Evolutionary conservation across 1,140 invertebrate species (phyloP), one percentile per base, ranked within the genome.

Genomic region (Drosophila pruinosa): DNA sequence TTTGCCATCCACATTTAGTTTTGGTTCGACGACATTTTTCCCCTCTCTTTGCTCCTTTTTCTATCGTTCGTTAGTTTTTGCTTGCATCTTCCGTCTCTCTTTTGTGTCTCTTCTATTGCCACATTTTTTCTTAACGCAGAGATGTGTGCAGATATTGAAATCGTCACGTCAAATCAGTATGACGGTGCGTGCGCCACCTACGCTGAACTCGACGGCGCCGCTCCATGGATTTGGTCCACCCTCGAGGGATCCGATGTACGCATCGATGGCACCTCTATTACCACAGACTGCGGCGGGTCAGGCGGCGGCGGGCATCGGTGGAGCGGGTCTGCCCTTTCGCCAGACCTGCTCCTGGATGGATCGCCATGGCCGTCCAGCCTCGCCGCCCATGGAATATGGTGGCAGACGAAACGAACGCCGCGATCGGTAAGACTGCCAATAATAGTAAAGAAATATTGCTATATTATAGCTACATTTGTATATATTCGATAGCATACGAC

Each of bases 271-370:
- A 24, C 83, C 82, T 52, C 89, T 89, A 12, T 74, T 77, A 52
- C 79, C 78, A 34, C 86, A 80, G 61, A 69, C 72, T 41, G 53
- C 69, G 38, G 47, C 47, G 14, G 47, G 24, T 4, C 24, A 28
- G 26, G 47, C 76, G 21, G 72, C 76, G 34, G 81, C 89, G n/a
- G 88, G 75, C 89, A 15, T 86, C 74, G 74, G 93, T 89, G 79
- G 91, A 89, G 63, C 92, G 91, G 89, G 93, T 17, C 93, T 95
- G 69, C 91, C 91, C 68, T 91, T 89, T 75, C 94, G 96, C 31
- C 96, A 97, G 72, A 96, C 95, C 14, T 98, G 97, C 92, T 96
- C 96, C 12, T 98, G 97, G 97, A 97, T 98, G 93, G 97, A 98
- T 91, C 93, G 96, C 22, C 95, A 96, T 75, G 97, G 97, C 19